Base-by-base conservation (phyloP, 2,113 vertebrate species). In the Amphiprion percula region DNA sequence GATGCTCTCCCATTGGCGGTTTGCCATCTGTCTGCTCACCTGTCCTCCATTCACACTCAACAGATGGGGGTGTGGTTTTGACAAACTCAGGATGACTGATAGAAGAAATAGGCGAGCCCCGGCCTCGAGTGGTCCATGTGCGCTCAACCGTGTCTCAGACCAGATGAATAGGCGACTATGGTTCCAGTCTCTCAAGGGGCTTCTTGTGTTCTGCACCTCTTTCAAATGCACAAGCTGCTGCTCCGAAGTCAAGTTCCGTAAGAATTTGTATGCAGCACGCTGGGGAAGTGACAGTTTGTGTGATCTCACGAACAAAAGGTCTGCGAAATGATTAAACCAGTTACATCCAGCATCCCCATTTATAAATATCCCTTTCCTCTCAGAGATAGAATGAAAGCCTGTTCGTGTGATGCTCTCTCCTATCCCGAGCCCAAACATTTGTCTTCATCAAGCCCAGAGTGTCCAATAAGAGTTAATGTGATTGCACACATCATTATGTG, bases 391-490 rank as follows among this genome's bases (percentile, higher is more conserved):
- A 67, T 26, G 24, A 84, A 62, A 77, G 64, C 77, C 64, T 60
- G 65, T 64, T 80, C 75, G 82, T 87, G 68, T 4, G 41, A 84
- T 66, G 82, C 64, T 37, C 33, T 37, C 78, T 88, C 64, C 71
- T 65, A 65, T 80, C 72, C 71, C 24, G 17, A 84, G 62, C 74
- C 80, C 77, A 86, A 89, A 88, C 88, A 91, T 93, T 93, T 88
- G 87, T 94, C 89, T 93, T 93, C 91, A 92, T 93, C 87, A 88
- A 79, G 82, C 83, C 67, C 84, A 77, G 80, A 89, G 89, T 91
- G 92, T 93, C 89, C 92, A 90, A 91, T 92, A 90, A 93, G 87
- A 89, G 86, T 82, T 92, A 93, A 93, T 94, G 89, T 89, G 89
- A 92, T 92, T 90, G 90, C 77, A 79, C 84, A 87, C 87, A 92